Conservation (phyloP, 2,797 vertebrate genomes). For the Micropoecilia bifurca region DNA sequence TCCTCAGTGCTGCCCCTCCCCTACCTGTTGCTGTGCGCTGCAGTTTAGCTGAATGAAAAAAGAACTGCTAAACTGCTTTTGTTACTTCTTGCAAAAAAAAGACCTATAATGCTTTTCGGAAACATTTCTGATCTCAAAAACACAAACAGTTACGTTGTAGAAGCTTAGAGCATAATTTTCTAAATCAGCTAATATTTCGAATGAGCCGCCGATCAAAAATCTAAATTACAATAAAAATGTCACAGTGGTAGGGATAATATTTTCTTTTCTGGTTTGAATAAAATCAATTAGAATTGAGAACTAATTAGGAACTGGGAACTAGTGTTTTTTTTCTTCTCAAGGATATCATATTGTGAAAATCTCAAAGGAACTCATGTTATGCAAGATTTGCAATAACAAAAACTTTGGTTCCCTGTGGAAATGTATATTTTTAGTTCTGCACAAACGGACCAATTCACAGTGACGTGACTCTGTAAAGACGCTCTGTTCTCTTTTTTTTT, state of each 20-base stretch:
- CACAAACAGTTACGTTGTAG: not conserved
- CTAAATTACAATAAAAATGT: not conserved
- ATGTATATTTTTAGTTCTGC: not conserved
- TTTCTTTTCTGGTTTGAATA: not conserved
- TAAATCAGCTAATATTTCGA: not conserved
- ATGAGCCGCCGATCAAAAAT: not conserved
- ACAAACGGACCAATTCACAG: not conserved
- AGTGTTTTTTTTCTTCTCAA: not conserved
- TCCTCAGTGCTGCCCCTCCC: not conserved
- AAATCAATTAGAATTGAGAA: not conserved
- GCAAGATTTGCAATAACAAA: not conserved
- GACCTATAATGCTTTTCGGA: not conserved
- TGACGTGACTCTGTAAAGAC: not conserved
- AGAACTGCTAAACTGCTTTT: not conserved
- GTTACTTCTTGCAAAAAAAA: not conserved
- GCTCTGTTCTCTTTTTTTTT: constrained; percentile 2
- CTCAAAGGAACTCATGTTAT: not conserved
- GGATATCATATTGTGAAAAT: not conserved
- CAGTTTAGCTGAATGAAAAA: not conserved
- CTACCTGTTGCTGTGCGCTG: not conserved
- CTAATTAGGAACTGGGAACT: not conserved
- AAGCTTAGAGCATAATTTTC: not conserved
- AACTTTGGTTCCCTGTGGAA: not conserved
- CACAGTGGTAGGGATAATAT: not conserved
- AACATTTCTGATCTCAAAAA: not conserved